Evolutionary conservation across 2,797 vertebrate genomes (phyloP), one percentile per base, ranked within the genome.

Genomic region (Enteromius mattozi): DNA sequence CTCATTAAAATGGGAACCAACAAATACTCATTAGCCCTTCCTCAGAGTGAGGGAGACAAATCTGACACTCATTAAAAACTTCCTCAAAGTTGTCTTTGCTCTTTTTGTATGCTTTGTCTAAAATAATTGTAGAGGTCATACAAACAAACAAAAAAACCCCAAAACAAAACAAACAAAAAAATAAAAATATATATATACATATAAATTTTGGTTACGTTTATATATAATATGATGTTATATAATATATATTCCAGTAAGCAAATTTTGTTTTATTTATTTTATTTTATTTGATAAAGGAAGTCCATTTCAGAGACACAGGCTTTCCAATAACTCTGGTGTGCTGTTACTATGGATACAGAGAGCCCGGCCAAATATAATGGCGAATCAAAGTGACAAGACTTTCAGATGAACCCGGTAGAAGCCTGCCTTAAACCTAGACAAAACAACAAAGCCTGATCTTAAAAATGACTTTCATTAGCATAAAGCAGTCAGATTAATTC

Each of bases 1-100:
- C 47, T 49, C n/a, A 78, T 40, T 42, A 82, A 68, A 56, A 47
- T 27, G 56, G 8, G 16, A 71, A 75, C 47, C 49, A 37, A 40
- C n/a, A 2, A 37, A 74, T 51, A 21, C 42, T 45, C 24, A 68
- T 42, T 49, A 66, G 33, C 16, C 47, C 27, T 49, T 49, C 19
- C 19, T 66, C 27, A 49, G 5, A 66, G 59, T 12, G 61, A 79
- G 16, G 45, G 45, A 33, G 61, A 66, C 40, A 47, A 33, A 66
- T 66, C 59, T 79, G 61, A 63, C n/a, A 56, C 5, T 30, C 47
- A 30, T 49, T 56, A 9, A 61, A 61, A 61, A 77, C 35, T 10
- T 61, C 37, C 47, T 45, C 37, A 63, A 78, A 37, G 8, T 27
- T 63, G 9, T 63, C 14, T 61, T 40, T 77, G 35, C 21, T 76